Evolutionary conservation across 2,888 invertebrate genomes (phyloP).

Genomic region (Torymus aiolomorphi): DNA sequence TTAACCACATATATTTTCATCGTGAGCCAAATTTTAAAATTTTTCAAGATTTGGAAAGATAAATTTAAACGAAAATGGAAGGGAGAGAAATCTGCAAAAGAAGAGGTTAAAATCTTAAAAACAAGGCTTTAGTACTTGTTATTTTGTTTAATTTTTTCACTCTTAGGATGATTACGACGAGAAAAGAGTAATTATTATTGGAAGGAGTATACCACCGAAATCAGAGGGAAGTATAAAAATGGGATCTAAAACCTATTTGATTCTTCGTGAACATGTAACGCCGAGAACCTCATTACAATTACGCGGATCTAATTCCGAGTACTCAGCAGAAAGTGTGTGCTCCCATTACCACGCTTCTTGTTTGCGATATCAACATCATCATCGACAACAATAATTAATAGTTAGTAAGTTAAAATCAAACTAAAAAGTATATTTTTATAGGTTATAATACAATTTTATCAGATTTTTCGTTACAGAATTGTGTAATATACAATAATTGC

Average conservation of each 20-base stretch:
- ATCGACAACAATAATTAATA: not conserved
- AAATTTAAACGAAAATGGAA: conserved; percentile 21
- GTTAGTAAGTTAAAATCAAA: not conserved
- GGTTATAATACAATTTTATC: too few species aligned
- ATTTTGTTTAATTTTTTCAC: not conserved
- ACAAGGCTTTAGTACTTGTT: not conserved
- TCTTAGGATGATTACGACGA: conserved; percentile 26
- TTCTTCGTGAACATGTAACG: conserved; percentile 65
- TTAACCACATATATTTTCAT: too few species aligned
- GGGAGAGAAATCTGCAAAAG: not conserved
- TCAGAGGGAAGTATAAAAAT: conserved; percentile 60
- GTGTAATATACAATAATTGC: too few species aligned
- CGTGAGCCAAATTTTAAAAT: not conserved
- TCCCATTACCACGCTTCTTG: conserved; percentile 4
- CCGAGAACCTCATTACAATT: conserved; percentile 53
- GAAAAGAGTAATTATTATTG: conserved; percentile 64
- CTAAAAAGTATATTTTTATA: too few species aligned
- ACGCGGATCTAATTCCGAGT: conserved; percentile 1
- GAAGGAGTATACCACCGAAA: conserved; percentile 65
- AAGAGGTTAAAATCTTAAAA: conserved; percentile 6
- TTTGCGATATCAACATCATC: not conserved
- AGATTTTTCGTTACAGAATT: too few species aligned
- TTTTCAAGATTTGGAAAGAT: conserved; percentile 17
- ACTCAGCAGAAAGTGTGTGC: not conserved
- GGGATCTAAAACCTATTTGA: conserved; percentile 69